Conservation (phyloP, 2,888 invertebrate species). For the Lepidocyrtinus sp. region DNA sequence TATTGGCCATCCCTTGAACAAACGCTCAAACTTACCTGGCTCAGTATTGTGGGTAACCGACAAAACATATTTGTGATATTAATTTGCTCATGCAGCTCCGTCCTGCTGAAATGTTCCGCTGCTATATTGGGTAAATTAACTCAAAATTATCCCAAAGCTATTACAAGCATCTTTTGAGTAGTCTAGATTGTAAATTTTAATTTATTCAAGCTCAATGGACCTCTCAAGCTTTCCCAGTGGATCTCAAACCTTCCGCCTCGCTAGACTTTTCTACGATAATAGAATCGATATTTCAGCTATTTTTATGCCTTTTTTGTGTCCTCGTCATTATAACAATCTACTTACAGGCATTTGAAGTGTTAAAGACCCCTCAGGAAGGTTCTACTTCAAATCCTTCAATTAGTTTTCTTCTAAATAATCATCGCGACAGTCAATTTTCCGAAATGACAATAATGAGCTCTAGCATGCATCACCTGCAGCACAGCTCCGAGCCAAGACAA, state of each 20-base stretch:
- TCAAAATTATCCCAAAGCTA: no score
- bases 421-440: neutral
- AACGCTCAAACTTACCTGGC: slow-evolving; percentile 25
- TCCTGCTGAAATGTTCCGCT: slow-evolving; percentile 31
- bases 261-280: neutral
- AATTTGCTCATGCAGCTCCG: slow-evolving; percentile 45
- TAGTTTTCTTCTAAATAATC: slow-evolving; percentile 32
- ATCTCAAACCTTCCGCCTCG: neutral
- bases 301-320: slow-evolving; percentile 29
- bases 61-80: slow-evolving; percentile 48
- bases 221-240: neutral
- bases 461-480: slow-evolving; percentile 25
- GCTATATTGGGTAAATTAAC: slow-evolving; percentile 19
- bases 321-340: slow-evolving; percentile 10
- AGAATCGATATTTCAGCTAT: neutral
- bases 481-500: neutral
- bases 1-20: slow-evolving; percentile 39
- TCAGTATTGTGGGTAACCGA: slow-evolving; percentile 18
- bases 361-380: neutral
- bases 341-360: neutral
- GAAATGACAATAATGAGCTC: slow-evolving; percentile 6
- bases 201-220: neutral
- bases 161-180: no score
- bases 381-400: slow-evolving; percentile 24
- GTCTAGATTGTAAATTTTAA: no score